A percentile compares a stretch with the other conserved stretches of the same genome.
Evolutionary conservation across 2,888 invertebrate genomes (phyloP).

Genomic region (Caenorhabditis afra): DNA sequence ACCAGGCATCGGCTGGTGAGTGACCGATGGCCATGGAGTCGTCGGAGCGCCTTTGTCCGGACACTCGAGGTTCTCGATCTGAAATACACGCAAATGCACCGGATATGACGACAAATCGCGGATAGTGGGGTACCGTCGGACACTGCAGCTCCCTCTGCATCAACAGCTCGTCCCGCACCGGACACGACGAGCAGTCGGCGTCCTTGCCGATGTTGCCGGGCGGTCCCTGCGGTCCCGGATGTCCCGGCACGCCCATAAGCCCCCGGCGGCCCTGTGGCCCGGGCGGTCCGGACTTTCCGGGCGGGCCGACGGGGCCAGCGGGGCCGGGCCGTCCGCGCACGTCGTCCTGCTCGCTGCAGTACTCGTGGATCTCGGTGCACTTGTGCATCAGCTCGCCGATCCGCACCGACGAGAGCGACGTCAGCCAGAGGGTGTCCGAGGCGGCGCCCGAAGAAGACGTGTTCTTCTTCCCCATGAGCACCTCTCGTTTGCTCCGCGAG

Average conservation of each 20-base stretch:
- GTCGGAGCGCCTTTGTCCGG: slow-evolving; percentile 44
- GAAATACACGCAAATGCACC: neutral
- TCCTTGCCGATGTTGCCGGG: slow-evolving; percentile 75
- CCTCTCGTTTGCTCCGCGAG: slow-evolving; percentile 34
- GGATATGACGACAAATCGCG: neutral
- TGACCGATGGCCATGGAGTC: slow-evolving; percentile 60
- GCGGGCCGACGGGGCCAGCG: slow-evolving; percentile 67
- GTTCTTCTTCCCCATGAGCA: slow-evolving; percentile 5
- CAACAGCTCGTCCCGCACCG: slow-evolving; percentile 70
- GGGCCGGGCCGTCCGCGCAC: slow-evolving; percentile 60
- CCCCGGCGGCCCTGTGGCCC: slow-evolving; percentile 70
- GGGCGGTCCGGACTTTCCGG: slow-evolving; percentile 66
- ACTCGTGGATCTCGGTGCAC: slow-evolving; percentile 78
- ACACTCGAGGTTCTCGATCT: slow-evolving; percentile 73
- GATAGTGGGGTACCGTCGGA: slow-evolving; percentile 57
- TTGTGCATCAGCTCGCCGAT: slow-evolving; percentile 77
- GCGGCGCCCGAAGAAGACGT: too few species aligned
- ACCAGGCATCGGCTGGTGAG: slow-evolving; percentile 68
- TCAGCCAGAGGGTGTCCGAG: slow-evolving; percentile 66
- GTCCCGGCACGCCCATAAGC: slow-evolving; percentile 70
- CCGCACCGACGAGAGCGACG: slow-evolving; percentile 70
- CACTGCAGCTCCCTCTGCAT: slow-evolving; percentile 63
- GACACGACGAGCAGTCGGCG: slow-evolving; percentile 75
- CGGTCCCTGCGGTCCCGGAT: slow-evolving; percentile 71
- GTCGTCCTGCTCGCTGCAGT: slow-evolving; percentile 74